Conservation (phyloP, 2,797 vertebrate species). For the Pteropus rufus region DNA sequence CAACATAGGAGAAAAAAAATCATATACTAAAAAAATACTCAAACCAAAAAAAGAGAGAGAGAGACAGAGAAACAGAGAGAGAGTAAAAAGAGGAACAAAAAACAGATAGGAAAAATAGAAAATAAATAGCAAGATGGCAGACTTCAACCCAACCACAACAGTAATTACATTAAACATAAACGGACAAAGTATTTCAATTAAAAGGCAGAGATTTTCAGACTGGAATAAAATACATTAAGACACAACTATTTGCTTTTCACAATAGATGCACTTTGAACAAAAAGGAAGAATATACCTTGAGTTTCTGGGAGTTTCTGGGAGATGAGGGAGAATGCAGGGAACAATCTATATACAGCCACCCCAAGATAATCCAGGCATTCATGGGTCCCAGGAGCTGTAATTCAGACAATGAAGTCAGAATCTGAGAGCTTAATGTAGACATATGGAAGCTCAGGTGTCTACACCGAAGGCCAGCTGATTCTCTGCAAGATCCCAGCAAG, state of each 20-base stretch:
- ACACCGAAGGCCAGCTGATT: neutral
- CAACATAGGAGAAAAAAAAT: neutral
- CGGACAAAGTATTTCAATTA: neutral
- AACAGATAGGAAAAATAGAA: neutral
- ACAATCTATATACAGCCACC: neutral
- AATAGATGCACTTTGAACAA: neutral
- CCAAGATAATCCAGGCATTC: neutral
- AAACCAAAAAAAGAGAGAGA: neutral
- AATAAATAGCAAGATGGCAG: neutral
- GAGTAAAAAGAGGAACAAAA: neutral
- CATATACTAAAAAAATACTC: neutral
- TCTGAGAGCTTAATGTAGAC: neutral
- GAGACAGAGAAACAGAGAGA: too few relatives aligned
- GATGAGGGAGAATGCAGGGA: neutral
- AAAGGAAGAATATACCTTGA: neutral
- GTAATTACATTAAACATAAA: constrained; percentile 36
- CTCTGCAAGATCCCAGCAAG: neutral
- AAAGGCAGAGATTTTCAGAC: constrained; percentile 21
- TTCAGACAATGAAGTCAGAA: neutral
- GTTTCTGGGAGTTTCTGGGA: neutral
- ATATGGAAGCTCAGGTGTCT: neutral
- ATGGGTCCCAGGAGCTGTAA: neutral
- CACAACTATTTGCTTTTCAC: neutral
- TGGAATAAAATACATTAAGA: neutral
- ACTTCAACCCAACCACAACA: neutral